Conservation (phyloP, 2,113 vertebrate genomes). For the Oreocharis arfaki region DNA sequence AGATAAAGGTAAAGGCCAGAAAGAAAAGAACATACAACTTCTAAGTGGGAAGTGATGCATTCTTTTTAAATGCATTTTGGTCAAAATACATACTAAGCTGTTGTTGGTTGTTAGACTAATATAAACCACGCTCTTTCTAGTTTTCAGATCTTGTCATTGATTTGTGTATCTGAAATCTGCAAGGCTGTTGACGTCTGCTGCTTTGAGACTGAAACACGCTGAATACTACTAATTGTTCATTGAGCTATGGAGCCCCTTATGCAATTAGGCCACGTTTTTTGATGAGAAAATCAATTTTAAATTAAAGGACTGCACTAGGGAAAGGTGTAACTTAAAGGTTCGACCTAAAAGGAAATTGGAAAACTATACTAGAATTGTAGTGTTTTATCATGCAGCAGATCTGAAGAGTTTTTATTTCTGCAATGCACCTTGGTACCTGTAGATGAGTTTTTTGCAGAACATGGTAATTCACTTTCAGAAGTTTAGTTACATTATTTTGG, state of each 20-base stretch:
- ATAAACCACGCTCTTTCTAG: background rate
- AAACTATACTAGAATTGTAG: background rate
- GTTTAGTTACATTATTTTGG: background rate
- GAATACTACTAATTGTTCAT: slow-evolving; percentile 7
- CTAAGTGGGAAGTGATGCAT: background rate
- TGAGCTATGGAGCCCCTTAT: background rate
- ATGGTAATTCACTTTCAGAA: background rate
- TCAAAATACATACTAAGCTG: background rate
- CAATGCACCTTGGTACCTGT: background rate
- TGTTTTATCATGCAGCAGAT: background rate
- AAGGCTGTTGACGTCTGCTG: slow-evolving; percentile 6
- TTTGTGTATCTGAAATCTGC: background rate
- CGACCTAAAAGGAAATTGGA: background rate
- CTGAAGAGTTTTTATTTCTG: background rate
- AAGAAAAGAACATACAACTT: background rate
- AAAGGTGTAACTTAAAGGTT: background rate
- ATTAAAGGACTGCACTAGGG: slow-evolving; percentile 31
- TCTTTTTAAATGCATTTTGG: background rate
- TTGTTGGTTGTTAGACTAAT: background rate
- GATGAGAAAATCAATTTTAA: slow-evolving; percentile 51
- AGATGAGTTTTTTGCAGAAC: background rate
- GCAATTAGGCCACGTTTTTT: slow-evolving; percentile 15
- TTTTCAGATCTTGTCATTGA: background rate
- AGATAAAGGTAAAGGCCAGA: background rate
- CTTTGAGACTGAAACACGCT: background rate